Evolutionary conservation across 2,888 invertebrate genomes (phyloP).

Genomic region (Cryptops parisi): DNA sequence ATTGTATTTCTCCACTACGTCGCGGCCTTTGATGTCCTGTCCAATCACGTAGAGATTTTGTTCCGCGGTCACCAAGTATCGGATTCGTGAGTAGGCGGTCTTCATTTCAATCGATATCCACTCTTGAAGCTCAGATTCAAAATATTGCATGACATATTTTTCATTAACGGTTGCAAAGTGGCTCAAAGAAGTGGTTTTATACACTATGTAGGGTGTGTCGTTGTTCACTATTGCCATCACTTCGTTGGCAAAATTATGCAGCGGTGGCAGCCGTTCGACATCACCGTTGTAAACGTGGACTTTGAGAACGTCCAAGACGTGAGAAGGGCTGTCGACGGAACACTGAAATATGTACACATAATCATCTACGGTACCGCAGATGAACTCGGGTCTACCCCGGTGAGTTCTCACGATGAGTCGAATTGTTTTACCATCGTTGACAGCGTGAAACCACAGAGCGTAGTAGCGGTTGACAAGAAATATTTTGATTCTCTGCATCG

Average conservation of each 20-base stretch:
- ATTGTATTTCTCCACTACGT: not conserved
- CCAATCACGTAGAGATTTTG: not conserved
- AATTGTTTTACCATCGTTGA: not conserved
- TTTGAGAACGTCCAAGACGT: not conserved
- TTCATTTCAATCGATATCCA: not conserved
- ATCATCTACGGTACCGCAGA: not conserved
- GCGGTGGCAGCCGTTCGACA: not conserved
- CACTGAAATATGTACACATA: not conserved
- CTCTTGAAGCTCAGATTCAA: not conserved
- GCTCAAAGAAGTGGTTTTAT: not conserved
- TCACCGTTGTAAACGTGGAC: not conserved
- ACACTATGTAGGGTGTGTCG: not conserved
- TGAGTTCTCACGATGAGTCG: not conserved
- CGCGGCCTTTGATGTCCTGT: not conserved
- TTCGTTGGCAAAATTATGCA: too few species aligned
- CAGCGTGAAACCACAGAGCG: not conserved
- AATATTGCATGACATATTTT: too few species aligned
- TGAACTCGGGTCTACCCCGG: not conserved
- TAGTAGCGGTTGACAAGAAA: not conserved
- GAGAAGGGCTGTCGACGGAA: not conserved
- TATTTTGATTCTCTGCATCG: not conserved
- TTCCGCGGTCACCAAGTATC: not conserved
- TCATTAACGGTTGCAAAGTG: not conserved
- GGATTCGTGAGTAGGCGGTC: not conserved
- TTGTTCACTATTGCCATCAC: not conserved